Base-by-base conservation (phyloP, 2,797 vertebrate species). In the Aphelocoma californica region DNA sequence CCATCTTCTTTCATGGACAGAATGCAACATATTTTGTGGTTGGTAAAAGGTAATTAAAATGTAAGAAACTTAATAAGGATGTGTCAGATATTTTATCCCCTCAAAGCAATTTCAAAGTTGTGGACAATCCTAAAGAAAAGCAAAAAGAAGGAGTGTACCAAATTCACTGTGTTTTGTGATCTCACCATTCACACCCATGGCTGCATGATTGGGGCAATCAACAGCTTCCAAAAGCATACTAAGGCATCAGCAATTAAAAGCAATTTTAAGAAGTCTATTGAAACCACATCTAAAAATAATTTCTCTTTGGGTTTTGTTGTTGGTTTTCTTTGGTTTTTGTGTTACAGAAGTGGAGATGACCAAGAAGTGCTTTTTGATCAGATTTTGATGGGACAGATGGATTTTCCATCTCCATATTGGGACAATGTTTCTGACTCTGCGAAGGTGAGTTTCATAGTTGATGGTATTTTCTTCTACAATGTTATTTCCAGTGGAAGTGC, bases 291-390 rank as follows among this genome's bases (percentile, higher is more conserved):
- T 84, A 53, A 73, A 90, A 90, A 58, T 97, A 88, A 93, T 89
- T 57, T 61, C 8, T 91, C 28, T 90, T 62, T 75, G 83, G 45
- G 9, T 67, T 94, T 95, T 94, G 42, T 96, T 96, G 58, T 88
- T 93, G 40, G 38, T 88, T 92, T 91, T 88, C 40, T 65, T 94
- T 95, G 80, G 2, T 75, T 85, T 97, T 96, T 88, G 44, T 51
- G 71, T 84, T 94, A 57, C 94, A 99, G 98, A 93, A 98, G 98
- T 73, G 98, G 98, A 72, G 99, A 99, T 77, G 99, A 99, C 94
- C 99, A 99, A 95, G 99, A 99, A 75, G 98, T 97, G 51, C 98
- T 99, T 71, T 99, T 99, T 97, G 98, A 99, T 94, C 98, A 99
- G 97, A 99, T 99, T 97, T 96, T 99, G 94, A 98, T 96, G 97